These are phyloP conservation scores for Ormyrus labotus DNA, from an alignment of 2,888 invertebrate genomes.

Conservation along the genomic window DNA sequence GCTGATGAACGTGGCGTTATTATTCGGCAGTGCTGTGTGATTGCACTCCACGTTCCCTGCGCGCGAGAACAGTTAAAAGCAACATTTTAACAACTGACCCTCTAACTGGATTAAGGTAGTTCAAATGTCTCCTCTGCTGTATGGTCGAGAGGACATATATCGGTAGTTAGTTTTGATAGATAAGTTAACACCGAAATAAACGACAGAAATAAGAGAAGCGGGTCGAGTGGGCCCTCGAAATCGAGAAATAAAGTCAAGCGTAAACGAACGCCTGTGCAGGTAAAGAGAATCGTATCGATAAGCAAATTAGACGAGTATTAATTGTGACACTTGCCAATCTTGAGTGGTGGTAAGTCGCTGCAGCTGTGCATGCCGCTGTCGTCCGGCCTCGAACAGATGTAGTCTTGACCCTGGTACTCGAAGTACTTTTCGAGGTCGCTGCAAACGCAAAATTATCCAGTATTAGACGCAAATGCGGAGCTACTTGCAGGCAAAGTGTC, in stretches of 20 bases:
- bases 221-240: background rate
- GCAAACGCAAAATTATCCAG: slow-evolving; percentile 68
- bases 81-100: no score
- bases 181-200: no score
- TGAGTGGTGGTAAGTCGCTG: slow-evolving; percentile 85
- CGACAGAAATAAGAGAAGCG: no score
- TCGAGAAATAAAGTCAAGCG: background rate
- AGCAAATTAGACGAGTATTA: background rate
- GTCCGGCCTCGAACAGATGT: slow-evolving; percentile 95
- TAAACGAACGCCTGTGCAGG: background rate
- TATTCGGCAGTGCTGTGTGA: slow-evolving; percentile 82
- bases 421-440: slow-evolving; percentile 87
- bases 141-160: no score
- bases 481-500: background rate
- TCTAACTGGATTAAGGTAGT: no score
- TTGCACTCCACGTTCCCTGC: slow-evolving; percentile 87
- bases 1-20: slow-evolving; percentile 79
- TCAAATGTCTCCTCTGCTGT: no score
- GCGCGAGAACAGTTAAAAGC: slow-evolving; percentile 67
- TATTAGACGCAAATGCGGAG: slow-evolving; percentile 31
- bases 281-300: background rate
- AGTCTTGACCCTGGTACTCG: slow-evolving; percentile 94
- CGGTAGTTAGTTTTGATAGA: no score
- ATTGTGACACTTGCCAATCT: slow-evolving; percentile 68
- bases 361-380: slow-evolving; percentile 97